Percentiles rank a stretch among this genome's conserved stretches.
Evolutionary conservation across 1,140 invertebrate genomes (phyloP).

Genomic region (Zaprionus taronus): DNA sequence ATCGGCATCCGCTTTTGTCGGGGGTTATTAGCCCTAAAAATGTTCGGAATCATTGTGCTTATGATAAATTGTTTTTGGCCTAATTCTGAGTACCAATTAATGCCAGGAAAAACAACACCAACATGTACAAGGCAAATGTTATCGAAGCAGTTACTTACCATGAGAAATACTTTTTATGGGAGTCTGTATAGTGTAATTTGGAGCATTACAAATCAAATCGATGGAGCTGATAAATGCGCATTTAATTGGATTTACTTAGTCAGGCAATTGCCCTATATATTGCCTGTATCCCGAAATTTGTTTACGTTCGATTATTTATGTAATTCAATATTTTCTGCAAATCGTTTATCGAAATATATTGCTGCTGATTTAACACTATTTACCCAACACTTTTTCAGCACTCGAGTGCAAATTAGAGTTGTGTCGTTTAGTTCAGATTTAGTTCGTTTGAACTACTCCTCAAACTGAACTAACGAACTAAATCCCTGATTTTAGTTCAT

Average conservation of each 20-base stretch:
- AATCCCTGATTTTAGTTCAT: no score
- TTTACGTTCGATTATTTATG: background rate
- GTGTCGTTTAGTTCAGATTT: no score
- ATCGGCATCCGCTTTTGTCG: slow-evolving; percentile 20
- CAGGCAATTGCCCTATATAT: background rate
- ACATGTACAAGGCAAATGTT: slow-evolving; percentile 35
- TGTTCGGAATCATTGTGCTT: slow-evolving; percentile 61
- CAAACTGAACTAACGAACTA: no score
- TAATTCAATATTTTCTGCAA: background rate
- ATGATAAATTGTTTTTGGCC: slow-evolving; percentile 70
- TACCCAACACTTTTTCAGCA: slow-evolving; percentile 8
- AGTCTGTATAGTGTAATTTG: background rate
- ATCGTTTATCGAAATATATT: background rate
- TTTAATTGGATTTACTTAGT: background rate
- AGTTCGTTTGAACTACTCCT: no score
- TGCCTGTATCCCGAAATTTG: background rate
- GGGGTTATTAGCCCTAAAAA: slow-evolving; percentile 70
- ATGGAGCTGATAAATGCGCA: background rate
- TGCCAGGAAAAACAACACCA: slow-evolving; percentile 46
- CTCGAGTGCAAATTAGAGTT: background rate
- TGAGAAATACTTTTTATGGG: background rate
- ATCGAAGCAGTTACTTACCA: slow-evolving; percentile 17
- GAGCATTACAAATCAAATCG: background rate
- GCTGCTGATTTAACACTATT: background rate
- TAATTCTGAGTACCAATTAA: slow-evolving; percentile 74